phyloP scores from a whole-genome alignment of 2,113 vertebrate genomes.

The Bufo gargarizans region DNA sequence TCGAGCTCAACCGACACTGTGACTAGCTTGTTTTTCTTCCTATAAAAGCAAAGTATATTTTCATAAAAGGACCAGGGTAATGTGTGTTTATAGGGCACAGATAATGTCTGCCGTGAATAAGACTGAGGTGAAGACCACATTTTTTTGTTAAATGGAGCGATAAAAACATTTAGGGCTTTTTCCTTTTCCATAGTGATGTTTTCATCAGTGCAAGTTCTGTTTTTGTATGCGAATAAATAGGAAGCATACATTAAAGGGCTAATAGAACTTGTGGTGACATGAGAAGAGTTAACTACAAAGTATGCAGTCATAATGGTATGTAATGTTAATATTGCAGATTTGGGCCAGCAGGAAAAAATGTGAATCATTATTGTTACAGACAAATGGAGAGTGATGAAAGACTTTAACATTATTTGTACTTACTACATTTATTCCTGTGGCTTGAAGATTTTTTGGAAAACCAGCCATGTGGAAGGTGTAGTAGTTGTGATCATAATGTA shows the following conservation, averaged over 20 bases:
- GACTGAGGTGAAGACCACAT: constrained; percentile 22
- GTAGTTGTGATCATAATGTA: neutral
- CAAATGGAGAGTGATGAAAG: constrained; percentile 66
- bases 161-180: neutral
- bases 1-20: neutral
- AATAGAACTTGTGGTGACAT: constrained; percentile 62
- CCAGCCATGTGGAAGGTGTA: neutral
- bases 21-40: constrained; percentile 18
- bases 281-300: constrained; percentile 63
- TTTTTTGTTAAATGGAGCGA: constrained; percentile 52
- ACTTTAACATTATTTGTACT: constrained; percentile 66
- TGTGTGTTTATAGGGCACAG: neutral
- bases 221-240: constrained; percentile 52
- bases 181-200: constrained; percentile 4
- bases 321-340: constrained; percentile 59
- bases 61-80: constrained; percentile 5
- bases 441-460: neutral
- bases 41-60: neutral
- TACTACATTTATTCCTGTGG: constrained; percentile 13
- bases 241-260: constrained; percentile 43
- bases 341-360: constrained; percentile 41
- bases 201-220: constrained; percentile 43
- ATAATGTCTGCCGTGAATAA: constrained; percentile 16
- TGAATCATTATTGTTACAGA: constrained; percentile 60
- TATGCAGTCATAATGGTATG: constrained; percentile 54